A percentile compares a stretch with the other conserved stretches of the same genome.
Evolutionary conservation across 2,888 invertebrate genomes (phyloP).

Genomic region (Nipponacmea schrenckii): DNA sequence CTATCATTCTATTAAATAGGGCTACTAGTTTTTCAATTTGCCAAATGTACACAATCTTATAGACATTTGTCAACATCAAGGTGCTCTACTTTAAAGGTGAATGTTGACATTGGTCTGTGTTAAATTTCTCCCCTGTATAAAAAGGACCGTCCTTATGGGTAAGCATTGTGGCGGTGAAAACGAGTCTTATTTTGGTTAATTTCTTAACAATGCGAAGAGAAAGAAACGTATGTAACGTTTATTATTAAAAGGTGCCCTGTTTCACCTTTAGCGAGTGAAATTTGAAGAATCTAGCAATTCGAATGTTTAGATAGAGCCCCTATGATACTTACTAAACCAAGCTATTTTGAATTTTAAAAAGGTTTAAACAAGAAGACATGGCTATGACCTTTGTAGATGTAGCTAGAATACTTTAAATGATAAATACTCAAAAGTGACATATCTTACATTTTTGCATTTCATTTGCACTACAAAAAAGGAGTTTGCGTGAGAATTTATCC

Average conservation of each 20-base stretch:
- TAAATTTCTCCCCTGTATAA: slow-evolving; percentile 11
- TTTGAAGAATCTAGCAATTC: not conserved
- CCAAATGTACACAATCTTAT: slow-evolving; percentile 14
- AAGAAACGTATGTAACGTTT: slow-evolving; percentile 8
- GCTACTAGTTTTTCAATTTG: slow-evolving; percentile 19
- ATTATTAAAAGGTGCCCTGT: not conserved
- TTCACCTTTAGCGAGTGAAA: not conserved
- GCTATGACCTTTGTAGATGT: too few relatives aligned
- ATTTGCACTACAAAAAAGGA: too few relatives aligned
- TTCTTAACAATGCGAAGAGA: not conserved
- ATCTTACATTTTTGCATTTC: too few relatives aligned
- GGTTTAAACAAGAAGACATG: too few relatives aligned
- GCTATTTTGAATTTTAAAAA: too few relatives aligned
- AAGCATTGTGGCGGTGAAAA: slow-evolving; percentile 11
- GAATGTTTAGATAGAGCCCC: not conserved
- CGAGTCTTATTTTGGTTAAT: slow-evolving; percentile 5
- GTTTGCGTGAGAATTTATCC: too few relatives aligned
- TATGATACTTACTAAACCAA: too few relatives aligned
- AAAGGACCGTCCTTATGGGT: not conserved
- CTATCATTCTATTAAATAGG: not conserved
- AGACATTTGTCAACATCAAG: slow-evolving; percentile 14
- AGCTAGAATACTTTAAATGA: too few relatives aligned
- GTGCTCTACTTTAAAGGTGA: slow-evolving; percentile 1
- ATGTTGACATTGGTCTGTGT: slow-evolving; percentile 10
- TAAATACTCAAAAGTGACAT: too few relatives aligned